Evolutionary conservation across 2,113 vertebrate species (phyloP), one percentile per base, ranked within the genome.

Genomic region (Brachyhypopomus gauderio): DNA sequence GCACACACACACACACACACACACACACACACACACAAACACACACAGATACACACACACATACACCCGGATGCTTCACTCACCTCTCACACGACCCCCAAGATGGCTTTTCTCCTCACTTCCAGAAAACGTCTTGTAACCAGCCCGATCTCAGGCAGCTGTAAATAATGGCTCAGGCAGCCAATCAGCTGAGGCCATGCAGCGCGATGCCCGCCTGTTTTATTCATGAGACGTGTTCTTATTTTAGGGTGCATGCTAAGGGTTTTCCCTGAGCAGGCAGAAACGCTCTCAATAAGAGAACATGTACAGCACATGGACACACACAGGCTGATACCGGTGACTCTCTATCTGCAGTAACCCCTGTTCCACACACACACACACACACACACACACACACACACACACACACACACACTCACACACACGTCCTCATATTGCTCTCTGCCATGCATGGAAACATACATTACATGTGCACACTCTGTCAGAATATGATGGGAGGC

Each of bases 221-320:
- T 90, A 93, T 93, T 92, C 85, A 90, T 93, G 88, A 77, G 77
- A 60, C 83, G 59, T 86, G 23, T 66, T 89, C 85, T 90, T 91
- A 90, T 92, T 92, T 91, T 90, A 84, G 88, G 84, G 89, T 81
- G 77, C 4, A 80, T 84, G 78, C 86, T 79, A 90, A 92, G 67
- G 85, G 60, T 89, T 90, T 69, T 73, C 79, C 88, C 84, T 91
- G 88, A 90, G 86, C 83, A 88, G 82, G 80, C 82, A 86, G 81
- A 84, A 77, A 74, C 56, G 4, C 72, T 70, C 36, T 23, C 25
- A 16, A 56, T 30, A 63, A 16, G 23, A 34, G 48, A 25, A 58
- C 3, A 23, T 19, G 6, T 6, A 52, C 5, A 52, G n/a, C n/a
- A n/a, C n/a, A n/a, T n/a, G n/a, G n/a, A n/a, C 62, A 23, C 70